Evolutionary conservation across 2,797 vertebrate genomes (phyloP).

Genomic region (Amblyopsis hoosieri): DNA sequence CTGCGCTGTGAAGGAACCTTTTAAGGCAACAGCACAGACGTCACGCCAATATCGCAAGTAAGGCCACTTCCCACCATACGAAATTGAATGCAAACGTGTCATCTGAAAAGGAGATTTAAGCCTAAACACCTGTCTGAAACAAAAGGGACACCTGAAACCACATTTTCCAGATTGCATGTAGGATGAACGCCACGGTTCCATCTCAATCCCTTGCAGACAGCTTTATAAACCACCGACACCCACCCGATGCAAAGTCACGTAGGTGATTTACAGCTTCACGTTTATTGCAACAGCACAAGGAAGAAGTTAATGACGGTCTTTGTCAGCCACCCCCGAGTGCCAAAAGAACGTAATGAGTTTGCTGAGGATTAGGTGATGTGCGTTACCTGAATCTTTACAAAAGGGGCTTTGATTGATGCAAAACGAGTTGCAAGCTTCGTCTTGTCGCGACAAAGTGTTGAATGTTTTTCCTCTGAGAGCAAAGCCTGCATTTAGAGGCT

Average conservation of each 20-base stretch:
- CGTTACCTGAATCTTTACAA: slow-evolving; percentile 39
- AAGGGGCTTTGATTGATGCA: slow-evolving; percentile 44
- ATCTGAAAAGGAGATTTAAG: slow-evolving; percentile 15
- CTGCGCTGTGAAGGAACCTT: slow-evolving; percentile 16
- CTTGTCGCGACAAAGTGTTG: slow-evolving; percentile 56
- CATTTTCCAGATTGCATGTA: slow-evolving; percentile 17
- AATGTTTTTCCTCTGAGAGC: background rate
- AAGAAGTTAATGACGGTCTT: slow-evolving; percentile 55
- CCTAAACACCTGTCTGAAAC: background rate
- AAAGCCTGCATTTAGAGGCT: slow-evolving; percentile 34
- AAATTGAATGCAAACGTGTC: background rate
- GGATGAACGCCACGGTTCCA: slow-evolving; percentile 4
- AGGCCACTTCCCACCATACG: background rate
- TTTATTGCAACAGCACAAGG: slow-evolving; percentile 43
- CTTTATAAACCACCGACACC: slow-evolving; percentile 4
- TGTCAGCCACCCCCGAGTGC: slow-evolving; percentile 38
- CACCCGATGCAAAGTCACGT: background rate
- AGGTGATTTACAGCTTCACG: slow-evolving; percentile 48
- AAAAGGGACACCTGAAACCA: slow-evolving; percentile 30
- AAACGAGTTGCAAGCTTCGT: slow-evolving; percentile 60
- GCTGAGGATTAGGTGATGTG: slow-evolving; percentile 25
- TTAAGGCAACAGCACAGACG: slow-evolving; percentile 11
- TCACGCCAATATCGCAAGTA: slow-evolving; percentile 6
- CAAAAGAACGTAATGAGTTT: slow-evolving; percentile 38
- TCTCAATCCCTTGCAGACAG: background rate